Evolutionary conservation across 2,888 invertebrate genomes (phyloP), one percentile per base, ranked within the genome.

Genomic region (Pimpla rufipes): DNA sequence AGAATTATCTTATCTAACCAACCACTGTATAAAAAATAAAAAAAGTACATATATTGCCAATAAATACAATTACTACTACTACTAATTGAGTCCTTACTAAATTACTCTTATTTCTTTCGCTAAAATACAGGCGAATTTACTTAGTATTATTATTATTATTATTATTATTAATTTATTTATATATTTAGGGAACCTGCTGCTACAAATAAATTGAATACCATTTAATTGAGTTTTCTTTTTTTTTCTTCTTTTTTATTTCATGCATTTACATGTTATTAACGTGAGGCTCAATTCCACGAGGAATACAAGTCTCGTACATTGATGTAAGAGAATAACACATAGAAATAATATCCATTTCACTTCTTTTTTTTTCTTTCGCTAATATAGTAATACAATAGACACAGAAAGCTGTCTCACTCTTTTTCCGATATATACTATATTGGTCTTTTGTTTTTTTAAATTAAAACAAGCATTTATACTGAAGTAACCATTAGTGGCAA

Each of bases 331-430:
- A 55, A 11, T 40, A 16, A 13, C 3, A 62, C 18, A 40, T 37
- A 40, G 62, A 62, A 62, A 62, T 40, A 62, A 10, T 3, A 18
- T 37, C 10, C n/a, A 23, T 10, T 62, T 5, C 7, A 59, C 59
- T 37, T 16, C 59, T n/a, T 2, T 16, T 59, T 59, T 59, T n/a
- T n/a, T 5, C 3, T n/a, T n/a, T 18, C 8, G 18, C 5, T 37
- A 37, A 4, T 10, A 59, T 37, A 59, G 16, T 59, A 59, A 35
- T 62, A 37, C 37, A 40, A 37, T 37, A 59, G 37, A 62, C 62
- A 62, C 16, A 40, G 16, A 62, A 62, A 37, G 40, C 37, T 59
- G 59, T n/a, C 37, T 59, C 16, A 37, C 29, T 35, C 35, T 59
- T 18, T 62, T 16, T 62, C 29, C 2, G 18, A 62, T 16, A 40